These are phyloP conservation scores for Malacoraja senta DNA, from an alignment of 2,797 vertebrate species.

Conservation along the genomic window DNA sequence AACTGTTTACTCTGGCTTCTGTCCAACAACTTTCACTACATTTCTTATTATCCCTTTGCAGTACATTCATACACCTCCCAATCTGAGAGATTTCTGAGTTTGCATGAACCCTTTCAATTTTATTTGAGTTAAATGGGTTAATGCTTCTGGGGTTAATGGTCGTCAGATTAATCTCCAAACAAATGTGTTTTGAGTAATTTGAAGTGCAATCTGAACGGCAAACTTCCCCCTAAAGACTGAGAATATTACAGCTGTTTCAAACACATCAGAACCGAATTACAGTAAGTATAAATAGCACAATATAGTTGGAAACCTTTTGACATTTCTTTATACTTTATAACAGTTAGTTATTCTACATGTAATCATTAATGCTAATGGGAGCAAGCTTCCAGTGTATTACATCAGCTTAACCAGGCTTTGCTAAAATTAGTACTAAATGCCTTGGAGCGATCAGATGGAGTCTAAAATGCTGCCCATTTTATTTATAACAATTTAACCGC, in stretches of 20 bases:
- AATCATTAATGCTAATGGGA: neutral
- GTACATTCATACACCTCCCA: neutral
- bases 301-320: constrained; percentile 9
- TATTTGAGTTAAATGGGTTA: neutral
- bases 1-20: too few relatives aligned
- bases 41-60: neutral
- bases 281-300: neutral
- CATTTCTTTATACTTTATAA: neutral
- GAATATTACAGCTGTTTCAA: neutral
- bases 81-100: neutral
- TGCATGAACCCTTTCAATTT: neutral
- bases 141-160: neutral
- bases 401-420: neutral
- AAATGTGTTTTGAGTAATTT: neutral
- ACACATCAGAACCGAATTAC: neutral
- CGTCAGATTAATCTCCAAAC: neutral
- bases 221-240: neutral
- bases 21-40: neutral
- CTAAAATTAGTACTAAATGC: neutral
- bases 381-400: neutral
- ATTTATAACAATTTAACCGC: neutral
- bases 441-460: neutral
- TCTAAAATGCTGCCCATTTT: neutral
- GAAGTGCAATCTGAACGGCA: too few relatives aligned
- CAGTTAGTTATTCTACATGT: neutral